phyloP scores from a whole-genome alignment of 2,888 invertebrate genomes.

The Coelogynopora nodosa region DNA sequence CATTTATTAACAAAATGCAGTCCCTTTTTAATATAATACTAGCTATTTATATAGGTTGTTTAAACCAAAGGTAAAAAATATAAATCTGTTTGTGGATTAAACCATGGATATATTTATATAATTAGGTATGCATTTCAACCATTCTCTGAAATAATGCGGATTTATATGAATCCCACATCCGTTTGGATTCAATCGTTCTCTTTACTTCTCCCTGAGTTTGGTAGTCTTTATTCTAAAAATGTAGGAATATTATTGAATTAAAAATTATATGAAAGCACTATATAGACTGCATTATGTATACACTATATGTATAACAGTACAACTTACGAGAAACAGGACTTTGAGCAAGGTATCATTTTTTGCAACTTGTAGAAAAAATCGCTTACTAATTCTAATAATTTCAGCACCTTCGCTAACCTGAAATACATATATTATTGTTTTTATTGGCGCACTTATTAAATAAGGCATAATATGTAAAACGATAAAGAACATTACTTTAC shows the following conservation, averaged over 20 bases:
- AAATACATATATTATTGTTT: not conserved
- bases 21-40: too few species aligned
- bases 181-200: not conserved
- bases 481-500: too few species aligned
- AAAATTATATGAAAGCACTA: too few species aligned
- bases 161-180: not conserved
- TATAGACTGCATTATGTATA: too few species aligned
- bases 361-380: conserved; percentile 58
- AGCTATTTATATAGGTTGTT: too few species aligned
- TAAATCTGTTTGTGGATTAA: too few species aligned
- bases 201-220: not conserved
- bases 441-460: not conserved
- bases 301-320: not conserved
- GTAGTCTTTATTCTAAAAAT: not conserved
- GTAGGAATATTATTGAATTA: not conserved
- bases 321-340: conserved; percentile 58
- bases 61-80: too few species aligned
- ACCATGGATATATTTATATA: too few species aligned
- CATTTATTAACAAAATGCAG: too few species aligned
- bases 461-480: not conserved
- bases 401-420: conserved; percentile 59
- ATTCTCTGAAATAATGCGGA: not conserved
- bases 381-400: conserved; percentile 56
- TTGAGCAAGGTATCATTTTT: conserved; percentile 59
- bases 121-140: not conserved